These are phyloP conservation scores for Porites lobata DNA, from an alignment of 92 coral and sea anemone species.

Conservation along the genomic window DNA sequence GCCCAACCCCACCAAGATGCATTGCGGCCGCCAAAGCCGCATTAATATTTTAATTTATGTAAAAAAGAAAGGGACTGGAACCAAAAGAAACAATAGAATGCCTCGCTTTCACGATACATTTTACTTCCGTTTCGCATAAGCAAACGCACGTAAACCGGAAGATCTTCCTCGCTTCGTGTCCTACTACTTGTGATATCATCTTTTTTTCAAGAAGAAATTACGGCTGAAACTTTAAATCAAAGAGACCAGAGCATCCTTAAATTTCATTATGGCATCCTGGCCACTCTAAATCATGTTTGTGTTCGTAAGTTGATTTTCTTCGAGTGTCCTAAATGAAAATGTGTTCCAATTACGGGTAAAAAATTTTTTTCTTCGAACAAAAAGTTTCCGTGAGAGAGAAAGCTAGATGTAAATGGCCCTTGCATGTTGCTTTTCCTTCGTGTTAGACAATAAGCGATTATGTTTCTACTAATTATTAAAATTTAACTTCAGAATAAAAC, in stretches of 20 bases:
- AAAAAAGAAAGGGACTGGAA: conserved; percentile 59
- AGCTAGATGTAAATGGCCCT: background rate
- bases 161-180: conserved; percentile 11
- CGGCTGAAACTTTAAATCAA: background rate
- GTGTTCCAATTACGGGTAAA: no score
- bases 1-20: conserved; percentile 99
- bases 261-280: no score
- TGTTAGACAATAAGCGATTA: conserved; percentile 11
- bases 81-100: conserved; percentile 74
- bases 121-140: conserved; percentile 6
- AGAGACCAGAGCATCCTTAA: conserved; percentile 6
- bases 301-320: background rate
- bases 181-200: conserved; percentile 19
- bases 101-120: conserved; percentile 62
- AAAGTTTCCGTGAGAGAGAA: conserved; percentile 14
- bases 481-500: conserved; percentile 12
- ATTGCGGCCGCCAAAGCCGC: conserved; percentile 74
- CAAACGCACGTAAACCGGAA: conserved; percentile 23
- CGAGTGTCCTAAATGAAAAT: no score
- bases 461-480: conserved; percentile 12
- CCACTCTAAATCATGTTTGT: background rate
- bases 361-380: no score
- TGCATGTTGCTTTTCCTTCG: conserved; percentile 24
- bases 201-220: conserved; percentile 1
- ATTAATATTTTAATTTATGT: conserved; percentile 89